phyloP scores from a whole-genome alignment of 2,888 invertebrate species.

The Trichopria drosophilae region DNA sequence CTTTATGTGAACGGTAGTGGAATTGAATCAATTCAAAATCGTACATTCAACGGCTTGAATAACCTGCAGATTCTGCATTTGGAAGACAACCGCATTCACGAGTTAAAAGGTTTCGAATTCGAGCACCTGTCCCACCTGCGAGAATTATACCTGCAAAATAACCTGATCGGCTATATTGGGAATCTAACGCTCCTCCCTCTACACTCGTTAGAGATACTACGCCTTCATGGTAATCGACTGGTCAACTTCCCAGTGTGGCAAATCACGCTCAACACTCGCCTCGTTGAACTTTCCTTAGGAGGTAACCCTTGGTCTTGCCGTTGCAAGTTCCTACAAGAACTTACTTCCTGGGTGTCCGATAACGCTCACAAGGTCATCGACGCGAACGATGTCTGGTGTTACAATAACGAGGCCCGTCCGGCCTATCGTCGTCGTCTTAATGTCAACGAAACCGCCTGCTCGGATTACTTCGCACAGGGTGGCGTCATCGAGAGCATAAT shows the following conservation, averaged over 20 bases:
- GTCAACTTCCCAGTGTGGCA: constrained; percentile 80
- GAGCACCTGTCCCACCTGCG: constrained; percentile 77
- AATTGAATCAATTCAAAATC: constrained; percentile 82
- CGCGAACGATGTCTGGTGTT: constrained; percentile 78
- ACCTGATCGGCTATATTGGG: constrained; percentile 75
- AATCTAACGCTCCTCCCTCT: constrained; percentile 80
- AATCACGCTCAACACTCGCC: constrained; percentile 65
- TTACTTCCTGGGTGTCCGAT: constrained; percentile 80
- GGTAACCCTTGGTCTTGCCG: constrained; percentile 89
- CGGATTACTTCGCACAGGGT: constrained; percentile 82
- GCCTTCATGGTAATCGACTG: constrained; percentile 83
- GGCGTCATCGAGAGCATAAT: constrained; percentile 82
- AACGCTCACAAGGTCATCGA: constrained; percentile 80
- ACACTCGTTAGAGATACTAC: constrained; percentile 75
- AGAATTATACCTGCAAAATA: constrained; percentile 84
- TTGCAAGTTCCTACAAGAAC: constrained; percentile 83
- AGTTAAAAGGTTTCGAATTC: constrained; percentile 83
- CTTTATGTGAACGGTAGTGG: constrained; percentile 84
- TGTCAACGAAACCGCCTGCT: constrained; percentile 83
- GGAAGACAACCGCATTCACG: constrained; percentile 80
- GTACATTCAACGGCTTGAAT: constrained; percentile 85
- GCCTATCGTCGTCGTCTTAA: constrained; percentile 79
- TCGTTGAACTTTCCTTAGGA: constrained; percentile 77
- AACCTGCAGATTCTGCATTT: constrained; percentile 79
- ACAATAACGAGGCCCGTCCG: constrained; percentile 73